Evolutionary conservation across 2,888 invertebrate species (phyloP), one percentile per base, ranked within the genome.

Genomic region (Heteromurus nitidus): DNA sequence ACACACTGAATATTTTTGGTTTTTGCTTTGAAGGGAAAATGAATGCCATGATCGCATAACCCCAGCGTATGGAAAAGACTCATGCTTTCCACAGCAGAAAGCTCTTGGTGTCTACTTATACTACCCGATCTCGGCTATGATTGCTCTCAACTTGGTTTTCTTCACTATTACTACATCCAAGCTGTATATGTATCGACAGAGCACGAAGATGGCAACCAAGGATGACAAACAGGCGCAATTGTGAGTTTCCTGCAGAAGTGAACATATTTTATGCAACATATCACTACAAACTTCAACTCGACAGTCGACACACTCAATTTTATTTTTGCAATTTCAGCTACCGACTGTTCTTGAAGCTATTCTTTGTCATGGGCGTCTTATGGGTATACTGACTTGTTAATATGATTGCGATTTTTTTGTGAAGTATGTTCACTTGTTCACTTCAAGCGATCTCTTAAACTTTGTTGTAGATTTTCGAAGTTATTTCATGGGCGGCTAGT

Each of bases 171-270:
- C 86, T 11, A 68, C 82, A 0, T 67, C 50, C 22, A 86, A 86
- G 22, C 65, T 86, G n/a, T 83, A 80, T 31, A 13, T 75, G 53
- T 85, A 86, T 69, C 67, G 80, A 18, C 67, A 81, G 22, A 80
- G 82, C 55, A 86, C 86, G 7, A 84, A 79, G 60, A 79, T 86
- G 68, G 86, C 86, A 16, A 85, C 83, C 3, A 84, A 82, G 44
- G 84, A 84, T 69, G 77, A 80, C 18, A 76, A 72, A 26, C 70
- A 79, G 9, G 31, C 58, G n/a, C 82, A 86, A 68, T 83, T 85
- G 83, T 83, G 64, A 47, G 76, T 18, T 74, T 60, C 30, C 9
- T 28, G 26, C 11, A 36, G 13, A 36, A 36, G n/a, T n/a, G n/a
- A n/a, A n/a, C 22, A 9, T 36, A 9, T 36, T 36, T 36, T 36